Conservation (phyloP, 2,797 vertebrate species). For the Ctenosaura bakeri region DNA sequence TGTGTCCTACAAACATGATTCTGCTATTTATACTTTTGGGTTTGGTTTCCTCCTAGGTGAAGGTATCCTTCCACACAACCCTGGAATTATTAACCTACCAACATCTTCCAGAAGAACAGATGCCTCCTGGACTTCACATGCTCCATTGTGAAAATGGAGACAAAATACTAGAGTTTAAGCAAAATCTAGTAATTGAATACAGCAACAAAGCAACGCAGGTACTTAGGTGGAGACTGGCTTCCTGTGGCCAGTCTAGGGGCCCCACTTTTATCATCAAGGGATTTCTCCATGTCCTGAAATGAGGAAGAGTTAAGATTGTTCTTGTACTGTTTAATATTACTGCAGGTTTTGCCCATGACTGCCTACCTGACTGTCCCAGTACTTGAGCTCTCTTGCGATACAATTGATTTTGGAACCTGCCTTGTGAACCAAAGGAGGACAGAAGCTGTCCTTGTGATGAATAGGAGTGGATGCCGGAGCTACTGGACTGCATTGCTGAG, state of each 20-base stretch:
- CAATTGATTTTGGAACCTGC: constrained; percentile 88
- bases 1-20: neutral
- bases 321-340: neutral
- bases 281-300: no score
- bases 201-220: constrained; percentile 88
- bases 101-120: constrained; percentile 78
- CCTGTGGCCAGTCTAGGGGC: no score
- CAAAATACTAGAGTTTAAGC: constrained; percentile 84
- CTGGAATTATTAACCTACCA: constrained; percentile 84
- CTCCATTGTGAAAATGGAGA: constrained; percentile 73
- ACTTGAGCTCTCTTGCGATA: constrained; percentile 83
- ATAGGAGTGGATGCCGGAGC: constrained; percentile 82
- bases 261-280: neutral
- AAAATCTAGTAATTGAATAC: constrained; percentile 86
- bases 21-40: neutral
- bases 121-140: constrained; percentile 77
- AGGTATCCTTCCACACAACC: constrained; percentile 88
- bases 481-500: constrained; percentile 87
- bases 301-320: neutral
- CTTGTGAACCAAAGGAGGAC: constrained; percentile 81
- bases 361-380: constrained; percentile 83
- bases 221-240: neutral
- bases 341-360: constrained; percentile 85
- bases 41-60: constrained; percentile 82
- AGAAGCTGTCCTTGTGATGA: constrained; percentile 82